A percentile compares a stretch with the other conserved stretches of the same genome.
phyloP scores from a whole-genome alignment of 2,113 vertebrate species.

The Scomber colias region DNA sequence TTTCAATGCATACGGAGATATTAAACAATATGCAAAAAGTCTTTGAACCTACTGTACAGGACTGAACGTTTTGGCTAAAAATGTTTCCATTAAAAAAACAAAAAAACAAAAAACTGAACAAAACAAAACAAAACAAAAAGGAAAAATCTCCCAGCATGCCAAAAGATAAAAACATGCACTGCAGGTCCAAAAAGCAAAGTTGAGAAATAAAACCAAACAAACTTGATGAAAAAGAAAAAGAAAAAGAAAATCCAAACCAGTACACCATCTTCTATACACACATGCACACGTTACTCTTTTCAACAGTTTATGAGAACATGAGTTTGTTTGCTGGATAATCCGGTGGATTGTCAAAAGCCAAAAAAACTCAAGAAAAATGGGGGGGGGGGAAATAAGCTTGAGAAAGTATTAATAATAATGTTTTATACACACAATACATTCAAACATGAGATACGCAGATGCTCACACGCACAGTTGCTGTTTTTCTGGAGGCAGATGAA shows the following conservation, averaged over 20 bases:
- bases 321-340: conserved; percentile 50
- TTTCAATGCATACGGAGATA: conserved; percentile 20
- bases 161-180: conserved; percentile 76
- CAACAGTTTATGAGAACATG: conserved; percentile 31
- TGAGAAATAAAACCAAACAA: conserved; percentile 26
- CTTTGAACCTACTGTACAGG: conserved; percentile 53
- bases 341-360: conserved; percentile 75
- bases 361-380: neutral
- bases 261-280: conserved; percentile 51
- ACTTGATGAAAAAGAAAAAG: neutral
- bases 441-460: conserved; percentile 36
- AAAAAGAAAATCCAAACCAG: conserved; percentile 22
- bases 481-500: conserved; percentile 19
- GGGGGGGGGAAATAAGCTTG: conserved; percentile 1
- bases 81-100: conserved; percentile 24
- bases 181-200: conserved; percentile 46
- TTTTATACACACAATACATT: conserved; percentile 56
- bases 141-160: conserved; percentile 67
- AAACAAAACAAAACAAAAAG: conserved; percentile 3
- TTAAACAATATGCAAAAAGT: conserved; percentile 41
- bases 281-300: conserved; percentile 37
- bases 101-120: neutral
- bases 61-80: conserved; percentile 24
- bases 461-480: conserved; percentile 12
- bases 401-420: neutral